Evolutionary conservation across 1,140 invertebrate genomes (phyloP).

Genomic region (Tribolium madens): DNA sequence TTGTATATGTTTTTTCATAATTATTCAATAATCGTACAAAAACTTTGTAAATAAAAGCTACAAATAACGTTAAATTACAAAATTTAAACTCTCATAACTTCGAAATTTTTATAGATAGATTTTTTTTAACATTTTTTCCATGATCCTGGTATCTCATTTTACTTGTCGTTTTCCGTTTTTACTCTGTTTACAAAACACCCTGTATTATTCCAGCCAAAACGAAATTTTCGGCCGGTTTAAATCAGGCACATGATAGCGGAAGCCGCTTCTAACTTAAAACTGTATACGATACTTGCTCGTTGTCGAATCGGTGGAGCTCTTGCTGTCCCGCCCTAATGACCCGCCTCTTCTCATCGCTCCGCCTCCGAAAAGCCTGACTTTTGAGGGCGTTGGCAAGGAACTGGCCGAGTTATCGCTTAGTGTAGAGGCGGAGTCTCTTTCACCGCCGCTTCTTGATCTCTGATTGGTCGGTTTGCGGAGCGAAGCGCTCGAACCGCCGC

Average conservation of each 20-base stretch:
- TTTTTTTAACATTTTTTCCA: no score
- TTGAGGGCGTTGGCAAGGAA: slow-evolving; percentile 73
- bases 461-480: slow-evolving; percentile 65
- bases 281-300: slow-evolving; percentile 77
- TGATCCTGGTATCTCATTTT: no score
- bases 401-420: slow-evolving; percentile 70
- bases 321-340: slow-evolving; percentile 70
- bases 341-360: slow-evolving; percentile 66
- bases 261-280: slow-evolving; percentile 66
- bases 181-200: no score
- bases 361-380: slow-evolving; percentile 69
- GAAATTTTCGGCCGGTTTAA: no score
- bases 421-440: slow-evolving; percentile 69
- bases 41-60: no score
- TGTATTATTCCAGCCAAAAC: no score
- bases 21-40: no score
- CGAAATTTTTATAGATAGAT: no score
- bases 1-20: no score
- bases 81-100: no score
- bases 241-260: neutral
- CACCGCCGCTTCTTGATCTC: slow-evolving; percentile 66
- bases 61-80: no score
- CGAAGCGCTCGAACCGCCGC: slow-evolving; percentile 65
- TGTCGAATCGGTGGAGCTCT: slow-evolving; percentile 66
- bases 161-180: no score